Percentiles rank a stretch among this genome's conserved stretches.
phyloP scores from a whole-genome alignment of 2,888 invertebrate species.

The Acrobasis repandana region DNA sequence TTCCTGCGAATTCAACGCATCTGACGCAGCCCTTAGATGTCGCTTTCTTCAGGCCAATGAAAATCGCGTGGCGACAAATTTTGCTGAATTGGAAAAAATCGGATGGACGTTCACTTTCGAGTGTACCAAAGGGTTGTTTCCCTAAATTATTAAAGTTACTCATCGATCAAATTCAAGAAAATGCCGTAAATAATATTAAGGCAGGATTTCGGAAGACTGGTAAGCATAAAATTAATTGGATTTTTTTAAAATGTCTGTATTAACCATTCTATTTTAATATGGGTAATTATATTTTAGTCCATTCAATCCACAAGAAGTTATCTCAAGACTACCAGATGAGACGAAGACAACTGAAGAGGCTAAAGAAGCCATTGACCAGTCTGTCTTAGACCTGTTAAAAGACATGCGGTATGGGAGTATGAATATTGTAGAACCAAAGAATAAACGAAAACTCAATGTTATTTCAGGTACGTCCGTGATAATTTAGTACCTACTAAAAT shows the following conservation, averaged over 20 bases:
- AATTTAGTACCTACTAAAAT: too few species aligned
- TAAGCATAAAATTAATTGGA: too few species aligned
- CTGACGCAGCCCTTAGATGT: constrained; percentile 47
- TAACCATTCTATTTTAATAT: constrained; percentile 33
- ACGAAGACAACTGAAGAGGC: too few species aligned
- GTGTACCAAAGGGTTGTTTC: constrained; percentile 34
- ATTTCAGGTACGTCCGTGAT: constrained; percentile 30
- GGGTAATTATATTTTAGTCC: constrained; percentile 19
- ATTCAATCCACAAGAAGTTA: too few species aligned
- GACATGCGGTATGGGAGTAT: constrained; percentile 30
- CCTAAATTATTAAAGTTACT: constrained; percentile 32
- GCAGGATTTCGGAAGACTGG: too few species aligned
- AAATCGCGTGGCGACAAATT: constrained; percentile 38
- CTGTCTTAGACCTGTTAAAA: constrained; percentile 24
- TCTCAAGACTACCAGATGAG: too few species aligned
- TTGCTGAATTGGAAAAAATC: constrained; percentile 35
- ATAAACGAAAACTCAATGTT: constrained; percentile 32
- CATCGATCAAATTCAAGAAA: constrained; percentile 22
- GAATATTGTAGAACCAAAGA: constrained; percentile 27
- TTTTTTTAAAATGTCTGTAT: constrained; percentile 24
- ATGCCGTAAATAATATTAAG: too few species aligned
- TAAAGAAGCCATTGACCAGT: constrained; percentile 23
- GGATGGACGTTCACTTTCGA: constrained; percentile 27
- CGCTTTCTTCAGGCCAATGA: constrained; percentile 47
- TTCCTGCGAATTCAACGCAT: too few species aligned